Conservation (phyloP, 2,888 invertebrate species). For the Leptopilina myrica region DNA sequence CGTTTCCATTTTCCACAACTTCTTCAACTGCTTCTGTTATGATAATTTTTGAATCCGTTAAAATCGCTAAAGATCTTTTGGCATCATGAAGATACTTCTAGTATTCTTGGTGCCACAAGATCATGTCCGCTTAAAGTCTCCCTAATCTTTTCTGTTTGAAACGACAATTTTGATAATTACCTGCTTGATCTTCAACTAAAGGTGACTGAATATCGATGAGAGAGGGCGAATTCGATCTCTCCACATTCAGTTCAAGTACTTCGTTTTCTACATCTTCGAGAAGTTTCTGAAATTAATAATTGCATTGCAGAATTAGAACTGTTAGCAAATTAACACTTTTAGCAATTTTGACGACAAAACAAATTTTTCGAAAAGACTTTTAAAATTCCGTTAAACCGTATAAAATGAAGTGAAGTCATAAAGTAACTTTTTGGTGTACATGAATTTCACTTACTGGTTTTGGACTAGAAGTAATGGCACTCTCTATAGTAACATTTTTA, state of each 20-base stretch:
- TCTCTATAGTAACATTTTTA: constrained; percentile 71
- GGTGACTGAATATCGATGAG: constrained; percentile 46
- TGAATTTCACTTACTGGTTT: too few species aligned
- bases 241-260: neutral
- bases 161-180: constrained; percentile 39
- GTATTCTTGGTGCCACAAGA: too few species aligned
- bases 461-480: constrained; percentile 46
- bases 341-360: too few species aligned
- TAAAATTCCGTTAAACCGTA: too few species aligned
- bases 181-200: constrained; percentile 50
- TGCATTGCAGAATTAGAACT: neutral
- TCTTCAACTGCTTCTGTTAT: constrained; percentile 42
- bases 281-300: constrained; percentile 13
- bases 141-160: neutral
- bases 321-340: too few species aligned
- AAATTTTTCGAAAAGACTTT: neutral
- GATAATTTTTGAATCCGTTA: too few species aligned
- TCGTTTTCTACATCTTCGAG: constrained; percentile 11
- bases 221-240: constrained; percentile 38
- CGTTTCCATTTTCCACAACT: constrained; percentile 61
- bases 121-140: too few species aligned
- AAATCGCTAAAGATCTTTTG: too few species aligned
- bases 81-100: too few species aligned
- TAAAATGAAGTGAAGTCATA: too few species aligned
- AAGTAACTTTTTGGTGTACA: too few species aligned